A percentile compares a stretch with the other conserved stretches of the same genome.
These are phyloP conservation scores for Leptinotarsa defecta DNA, from an alignment of 1,140 invertebrate genomes.

Conservation along the genomic window DNA sequence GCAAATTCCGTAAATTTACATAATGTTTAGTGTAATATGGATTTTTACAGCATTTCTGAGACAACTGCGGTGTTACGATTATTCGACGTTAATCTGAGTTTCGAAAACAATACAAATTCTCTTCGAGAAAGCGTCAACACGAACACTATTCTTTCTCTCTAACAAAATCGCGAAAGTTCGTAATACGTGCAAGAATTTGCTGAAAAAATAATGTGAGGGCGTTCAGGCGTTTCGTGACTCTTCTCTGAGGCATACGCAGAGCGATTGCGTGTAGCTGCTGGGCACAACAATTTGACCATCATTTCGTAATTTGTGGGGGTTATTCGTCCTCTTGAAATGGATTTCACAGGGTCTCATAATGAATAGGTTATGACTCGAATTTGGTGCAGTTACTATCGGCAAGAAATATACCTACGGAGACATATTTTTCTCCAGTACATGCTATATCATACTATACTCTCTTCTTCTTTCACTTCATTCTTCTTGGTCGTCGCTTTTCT, in stretches of 20 bases:
- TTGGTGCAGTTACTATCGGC: background rate
- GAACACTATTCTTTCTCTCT: background rate
- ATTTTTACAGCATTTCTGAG: no score
- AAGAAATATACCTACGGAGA: no score
- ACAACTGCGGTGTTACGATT: no score
- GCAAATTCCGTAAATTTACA: no score
- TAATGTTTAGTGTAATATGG: no score
- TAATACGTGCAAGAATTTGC: background rate
- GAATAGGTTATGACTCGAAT: background rate
- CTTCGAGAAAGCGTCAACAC: no score
- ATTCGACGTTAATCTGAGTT: no score
- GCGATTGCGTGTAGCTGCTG: background rate
- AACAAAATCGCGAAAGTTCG: background rate
- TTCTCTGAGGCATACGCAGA: background rate
- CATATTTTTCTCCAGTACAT: no score
- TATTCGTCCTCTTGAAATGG: background rate
- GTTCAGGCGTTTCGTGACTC: background rate
- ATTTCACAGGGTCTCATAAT: background rate
- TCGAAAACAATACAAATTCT: no score
- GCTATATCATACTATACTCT: no score
- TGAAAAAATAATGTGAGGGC: background rate
- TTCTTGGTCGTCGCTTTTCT: no score
- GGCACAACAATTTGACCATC: constrained; percentile 5
- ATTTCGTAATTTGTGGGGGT: background rate
- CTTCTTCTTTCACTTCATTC: no score